Base-by-base conservation (phyloP, 2,888 invertebrate genomes). In the Drosophila percnosoma region DNA sequence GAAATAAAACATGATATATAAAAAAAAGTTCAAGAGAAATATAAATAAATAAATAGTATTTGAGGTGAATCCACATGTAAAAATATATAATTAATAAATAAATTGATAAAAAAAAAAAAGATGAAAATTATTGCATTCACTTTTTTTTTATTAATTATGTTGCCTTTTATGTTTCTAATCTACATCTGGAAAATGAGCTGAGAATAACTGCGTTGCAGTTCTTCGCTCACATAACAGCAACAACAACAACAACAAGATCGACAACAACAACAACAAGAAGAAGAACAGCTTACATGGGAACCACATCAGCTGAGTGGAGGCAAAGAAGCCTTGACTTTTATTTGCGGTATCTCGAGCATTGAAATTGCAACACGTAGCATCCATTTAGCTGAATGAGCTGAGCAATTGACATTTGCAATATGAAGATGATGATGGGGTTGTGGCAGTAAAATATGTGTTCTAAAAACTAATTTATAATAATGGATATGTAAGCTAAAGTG, bases 361-460 rank as follows among this genome's bases (percentile, higher is more conserved):
- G 67, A 55, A 75, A 85, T 89, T 89, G 73, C 71, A 60, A 59
- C 88, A 89, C 90, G 90, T 87, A 71, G 71, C 88, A 71, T 55
- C 71, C 66, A 84, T 85, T 89, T 87, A 73, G 76, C 57, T 65
- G 78, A 70, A 58, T 79, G 69, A 75, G 71, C 71, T 75, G 67
- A 53, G 60, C 79, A 89, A 89, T 87, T 89, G 80, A 82, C 85
- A 81, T 81, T 72, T 70, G 80, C 68, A 62, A 64, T 67, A 59
- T 51, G 64, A 40, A 59, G 79, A n/a, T 36, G 58, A 36, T 52
- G 68, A 52, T 55, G 51, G 38, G 33, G n/a, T 45, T 40, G 21
- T 38, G 51, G 27, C 21, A 7, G 45, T 7, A 4, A 24, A 29
- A 18, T 36, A 7, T 24, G 49, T 40, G 51, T 70, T 58, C 58